These are phyloP conservation scores for Empis stercorea DNA, from an alignment of 2,888 invertebrate genomes.

Conservation along the genomic window DNA sequence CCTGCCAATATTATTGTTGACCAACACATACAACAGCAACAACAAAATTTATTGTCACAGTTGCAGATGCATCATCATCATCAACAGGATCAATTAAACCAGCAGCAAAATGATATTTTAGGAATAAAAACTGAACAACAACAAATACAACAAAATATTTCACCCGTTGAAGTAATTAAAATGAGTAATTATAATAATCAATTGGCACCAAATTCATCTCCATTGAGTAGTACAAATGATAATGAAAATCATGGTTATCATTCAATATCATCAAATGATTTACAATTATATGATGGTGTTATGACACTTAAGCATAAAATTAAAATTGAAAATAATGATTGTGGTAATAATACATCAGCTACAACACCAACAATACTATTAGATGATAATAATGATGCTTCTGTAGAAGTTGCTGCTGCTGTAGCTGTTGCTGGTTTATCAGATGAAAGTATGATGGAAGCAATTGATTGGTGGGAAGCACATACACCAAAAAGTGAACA, in stretches of 20 bases:
- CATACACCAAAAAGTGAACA: constrained; percentile 33
- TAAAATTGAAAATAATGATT: background rate
- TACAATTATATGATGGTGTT: constrained; percentile 19
- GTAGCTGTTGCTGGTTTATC: constrained; percentile 25
- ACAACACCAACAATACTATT: background rate
- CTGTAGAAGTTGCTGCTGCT: constrained; percentile 17
- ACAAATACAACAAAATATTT: constrained; percentile 13
- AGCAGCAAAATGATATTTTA: background rate
- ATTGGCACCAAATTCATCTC: constrained; percentile 11
- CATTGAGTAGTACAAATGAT: constrained; percentile 3
- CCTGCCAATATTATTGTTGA: constrained; percentile 3
- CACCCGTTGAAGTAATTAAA: background rate
- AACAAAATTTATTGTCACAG: background rate
- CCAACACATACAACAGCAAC: constrained; percentile 1
- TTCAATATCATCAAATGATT: constrained; percentile 2
- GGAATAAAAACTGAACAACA: constrained; percentile 7
- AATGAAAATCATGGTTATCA: background rate
- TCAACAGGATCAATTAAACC: background rate
- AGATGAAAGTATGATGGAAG: constrained; percentile 41
- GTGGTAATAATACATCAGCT: background rate
- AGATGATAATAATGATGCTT: background rate
- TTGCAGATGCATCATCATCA: background rate
- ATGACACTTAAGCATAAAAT: constrained; percentile 22
- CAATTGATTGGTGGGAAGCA: constrained; percentile 43
- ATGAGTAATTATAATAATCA: constrained; percentile 8